phyloP scores from a whole-genome alignment of 2,888 invertebrate genomes.

The Luperina testacea region DNA sequence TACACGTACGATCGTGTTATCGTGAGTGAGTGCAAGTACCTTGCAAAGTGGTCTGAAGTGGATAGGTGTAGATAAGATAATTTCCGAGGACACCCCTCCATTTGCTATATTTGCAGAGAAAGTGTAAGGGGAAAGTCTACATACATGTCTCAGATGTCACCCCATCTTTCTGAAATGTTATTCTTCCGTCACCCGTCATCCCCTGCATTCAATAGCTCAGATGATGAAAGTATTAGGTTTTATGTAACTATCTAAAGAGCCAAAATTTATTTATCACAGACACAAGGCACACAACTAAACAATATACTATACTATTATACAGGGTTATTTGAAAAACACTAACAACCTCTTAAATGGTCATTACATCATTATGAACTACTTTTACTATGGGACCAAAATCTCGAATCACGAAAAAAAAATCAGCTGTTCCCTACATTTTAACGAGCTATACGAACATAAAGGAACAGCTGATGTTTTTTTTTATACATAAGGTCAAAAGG shows the following conservation, averaged over 20 bases:
- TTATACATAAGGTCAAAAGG: too few relatives aligned
- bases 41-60: conserved; percentile 22
- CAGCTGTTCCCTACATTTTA: too few relatives aligned
- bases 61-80: conserved; percentile 21
- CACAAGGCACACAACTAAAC: not conserved
- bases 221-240: not conserved
- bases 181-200: too few relatives aligned
- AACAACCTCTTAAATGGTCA: too few relatives aligned
- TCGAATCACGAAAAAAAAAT: too few relatives aligned
- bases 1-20: conserved; percentile 16
- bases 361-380: too few relatives aligned
- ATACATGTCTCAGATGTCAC: not conserved
- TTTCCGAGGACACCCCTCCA: not conserved
- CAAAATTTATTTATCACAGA: not conserved
- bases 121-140: not conserved
- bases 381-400: too few relatives aligned
- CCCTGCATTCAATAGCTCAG: not conserved
- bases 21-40: conserved; percentile 15
- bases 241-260: not conserved
- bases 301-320: too few relatives aligned
- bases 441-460: too few relatives aligned
- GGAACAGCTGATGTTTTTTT: too few relatives aligned
- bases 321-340: too few relatives aligned
- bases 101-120: not conserved
- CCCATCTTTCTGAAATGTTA: not conserved